phyloP scores from a whole-genome alignment of 2,797 vertebrate species.

The Hafferia zeledoni region DNA sequence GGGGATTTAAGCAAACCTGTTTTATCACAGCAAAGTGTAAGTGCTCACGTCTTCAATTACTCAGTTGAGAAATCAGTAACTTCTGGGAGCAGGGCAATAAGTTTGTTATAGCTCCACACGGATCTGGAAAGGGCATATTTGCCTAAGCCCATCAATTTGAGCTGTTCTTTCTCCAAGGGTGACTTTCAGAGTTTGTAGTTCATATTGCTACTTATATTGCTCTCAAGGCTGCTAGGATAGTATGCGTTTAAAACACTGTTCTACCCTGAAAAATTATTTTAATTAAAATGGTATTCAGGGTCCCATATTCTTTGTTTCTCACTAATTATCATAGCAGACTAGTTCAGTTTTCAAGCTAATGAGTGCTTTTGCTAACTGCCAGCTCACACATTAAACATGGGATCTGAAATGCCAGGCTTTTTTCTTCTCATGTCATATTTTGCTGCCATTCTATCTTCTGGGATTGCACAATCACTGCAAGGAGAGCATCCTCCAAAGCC shows the following conservation, averaged over 20 bases:
- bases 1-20: not conserved
- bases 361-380: not conserved
- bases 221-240: not conserved
- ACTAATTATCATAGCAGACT: not conserved
- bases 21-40: not conserved
- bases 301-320: constrained; percentile 9
- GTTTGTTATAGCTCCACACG: not conserved
- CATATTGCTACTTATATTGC: not conserved
- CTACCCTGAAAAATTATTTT: constrained; percentile 43
- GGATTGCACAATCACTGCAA: not conserved
- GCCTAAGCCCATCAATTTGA: not conserved
- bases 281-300: constrained; percentile 39
- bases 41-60: not conserved
- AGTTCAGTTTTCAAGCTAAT: not conserved
- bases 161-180: not conserved
- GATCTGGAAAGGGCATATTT: not conserved
- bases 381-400: not conserved
- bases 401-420: not conserved
- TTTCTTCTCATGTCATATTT: not conserved
- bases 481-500: not conserved
- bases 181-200: not conserved
- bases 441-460: not conserved
- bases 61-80: constrained; percentile 1
- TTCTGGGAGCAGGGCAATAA: not conserved
- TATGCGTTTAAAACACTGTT: not conserved